Base-by-base conservation (phyloP, 2,888 invertebrate genomes). In the Dolichopus griseipennis region DNA sequence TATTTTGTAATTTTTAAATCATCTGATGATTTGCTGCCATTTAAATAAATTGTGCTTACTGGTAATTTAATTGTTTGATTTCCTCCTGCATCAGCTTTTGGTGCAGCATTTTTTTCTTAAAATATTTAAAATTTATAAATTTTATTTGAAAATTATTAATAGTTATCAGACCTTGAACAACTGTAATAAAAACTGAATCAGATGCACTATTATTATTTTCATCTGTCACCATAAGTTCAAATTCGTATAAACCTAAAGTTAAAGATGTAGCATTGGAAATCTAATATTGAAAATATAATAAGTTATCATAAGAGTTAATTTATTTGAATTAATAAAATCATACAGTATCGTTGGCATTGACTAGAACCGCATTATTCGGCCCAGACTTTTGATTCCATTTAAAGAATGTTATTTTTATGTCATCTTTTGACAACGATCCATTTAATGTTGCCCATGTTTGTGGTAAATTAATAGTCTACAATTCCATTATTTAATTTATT, bases 1-100 rank as follows among this genome's bases (percentile, higher is more conserved):
- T 93, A 96, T 67, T 89, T 86, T 1, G 89, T 90, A 68, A 96
- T 91, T 15, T 88, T 88, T 78, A 94, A 87, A 83, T 96, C 96
- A 78, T 96, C 96, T 21, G 86, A 87, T 0, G 96, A 96, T 71
- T 85, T 84, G 0, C 91, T 88, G 0, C 96, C 96, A 82, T 96
- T 95, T 68, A 96, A 83, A 66, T 88, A 85, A 10, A 96, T 85
- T 21, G 91, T 88, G 61, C 87, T 87, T 5, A 88, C 82, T 0
- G 96, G 95, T 66, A 93, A 82, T 64, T 87, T 85, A 1, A 95
- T 83, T 20, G 89, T 88, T 76, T 89, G 87, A 81, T 95, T 92
- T 0, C 91, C 93, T 8, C 95, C 95, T 1, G 92, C 95, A 77
- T 92, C 89, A 0, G 96, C 95, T 75, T 90, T 89, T 0, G 96